Percentiles rank a stretch among this genome's conserved stretches.
phyloP scores from a whole-genome alignment of 2,113 vertebrate species.

The Dendropsophus ebraccatus region DNA sequence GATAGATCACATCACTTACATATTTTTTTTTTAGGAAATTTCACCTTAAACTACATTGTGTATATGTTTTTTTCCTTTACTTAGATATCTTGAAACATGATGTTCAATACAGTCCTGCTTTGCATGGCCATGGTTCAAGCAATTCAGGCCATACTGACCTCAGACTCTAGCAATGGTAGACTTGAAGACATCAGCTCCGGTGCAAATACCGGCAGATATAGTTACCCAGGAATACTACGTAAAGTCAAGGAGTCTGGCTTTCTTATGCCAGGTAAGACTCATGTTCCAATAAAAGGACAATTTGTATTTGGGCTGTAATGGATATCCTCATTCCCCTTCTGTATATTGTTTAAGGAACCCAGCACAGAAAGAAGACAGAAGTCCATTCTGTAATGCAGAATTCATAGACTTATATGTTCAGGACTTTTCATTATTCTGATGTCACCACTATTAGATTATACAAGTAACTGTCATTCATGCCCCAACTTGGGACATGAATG shows the following conservation, averaged over 20 bases:
- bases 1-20: no score
- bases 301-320: not conserved
- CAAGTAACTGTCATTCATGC: no score
- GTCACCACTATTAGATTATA: not conserved
- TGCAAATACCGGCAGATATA: conserved; percentile 62
- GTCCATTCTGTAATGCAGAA: not conserved
- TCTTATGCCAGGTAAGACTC: conserved; percentile 64
- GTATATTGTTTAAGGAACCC: no score
- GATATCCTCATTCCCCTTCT: not conserved
- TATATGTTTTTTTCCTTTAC: conserved; percentile 1
- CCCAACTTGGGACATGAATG: no score
- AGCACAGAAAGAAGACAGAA: no score
- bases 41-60: not conserved
- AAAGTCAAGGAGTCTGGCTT: conserved; percentile 57
- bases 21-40: not conserved
- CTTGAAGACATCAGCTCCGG: conserved; percentile 42
- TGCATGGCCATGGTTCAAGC: conserved; percentile 71
- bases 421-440: not conserved
- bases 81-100: conserved; percentile 58
- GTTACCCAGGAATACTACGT: conserved; percentile 61
- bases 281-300: not conserved
- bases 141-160: conserved; percentile 62
- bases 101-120: conserved; percentile 72
- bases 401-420: not conserved
- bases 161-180: conserved; percentile 61